A percentile compares a stretch with the other conserved stretches of the same genome.
phyloP scores from a whole-genome alignment of 2,888 invertebrate species.

The Myopa testacea region DNA sequence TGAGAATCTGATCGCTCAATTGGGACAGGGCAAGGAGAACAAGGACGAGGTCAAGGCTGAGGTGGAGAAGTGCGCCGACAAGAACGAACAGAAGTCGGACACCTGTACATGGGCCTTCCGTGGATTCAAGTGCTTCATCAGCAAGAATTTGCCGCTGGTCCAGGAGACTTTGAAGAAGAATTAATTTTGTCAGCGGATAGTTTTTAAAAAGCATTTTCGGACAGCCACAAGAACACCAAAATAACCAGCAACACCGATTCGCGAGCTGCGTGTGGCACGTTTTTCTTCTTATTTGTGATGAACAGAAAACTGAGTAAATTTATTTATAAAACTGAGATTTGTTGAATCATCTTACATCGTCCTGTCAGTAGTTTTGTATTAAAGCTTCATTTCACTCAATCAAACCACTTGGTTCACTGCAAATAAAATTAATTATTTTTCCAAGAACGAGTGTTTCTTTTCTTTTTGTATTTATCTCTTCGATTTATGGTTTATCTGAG shows the following conservation, averaged over 20 bases:
- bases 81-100: conserved; percentile 64
- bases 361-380: conserved; percentile 19
- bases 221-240: background rate
- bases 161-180: conserved; percentile 62
- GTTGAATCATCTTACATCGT: conserved; percentile 36
- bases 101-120: conserved; percentile 66
- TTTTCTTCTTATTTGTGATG: too few relatives aligned
- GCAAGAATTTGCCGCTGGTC: conserved; percentile 65
- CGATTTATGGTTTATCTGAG: too few relatives aligned
- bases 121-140: conserved; percentile 67
- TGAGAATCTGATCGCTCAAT: conserved; percentile 65
- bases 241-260: background rate
- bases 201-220: background rate
- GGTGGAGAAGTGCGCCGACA: conserved; percentile 65
- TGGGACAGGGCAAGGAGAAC: conserved; percentile 64
- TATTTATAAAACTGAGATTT: background rate
- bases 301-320: background rate
- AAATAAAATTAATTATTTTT: background rate
- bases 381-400: conserved; percentile 12
- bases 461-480: too few relatives aligned
- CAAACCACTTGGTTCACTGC: conserved; percentile 10
- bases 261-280: too few relatives aligned
- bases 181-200: background rate
- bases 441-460: too few relatives aligned
- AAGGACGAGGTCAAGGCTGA: conserved; percentile 63